Conservation (phyloP, 2,888 invertebrate species). For the Sarcophaga variegata region DNA sequence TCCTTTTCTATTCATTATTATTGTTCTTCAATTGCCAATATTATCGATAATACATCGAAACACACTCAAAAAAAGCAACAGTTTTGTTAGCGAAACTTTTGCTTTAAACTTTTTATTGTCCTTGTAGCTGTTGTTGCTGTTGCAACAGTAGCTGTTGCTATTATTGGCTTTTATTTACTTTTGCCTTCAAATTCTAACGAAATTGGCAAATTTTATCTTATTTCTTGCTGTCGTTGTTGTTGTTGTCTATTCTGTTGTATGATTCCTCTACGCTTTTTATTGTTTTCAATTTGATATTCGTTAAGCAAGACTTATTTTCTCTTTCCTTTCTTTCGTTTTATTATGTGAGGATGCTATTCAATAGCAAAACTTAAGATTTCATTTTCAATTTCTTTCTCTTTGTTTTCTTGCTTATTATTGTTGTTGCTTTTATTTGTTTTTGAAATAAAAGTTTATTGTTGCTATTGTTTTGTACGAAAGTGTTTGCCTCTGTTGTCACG, state of each 20-base stretch:
- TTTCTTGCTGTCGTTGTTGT: not conserved
- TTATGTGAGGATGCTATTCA: constrained; percentile 13
- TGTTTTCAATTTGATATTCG: constrained; percentile 48
- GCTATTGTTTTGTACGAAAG: constrained; percentile 37
- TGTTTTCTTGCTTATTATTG: no score
- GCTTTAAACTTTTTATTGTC: not conserved
- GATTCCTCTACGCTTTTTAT: constrained; percentile 22
- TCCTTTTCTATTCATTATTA: not conserved
- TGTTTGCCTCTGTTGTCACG: constrained; percentile 60
- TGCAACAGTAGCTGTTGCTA: not conserved
- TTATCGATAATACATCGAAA: not conserved
- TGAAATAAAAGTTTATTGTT: constrained; percentile 16
- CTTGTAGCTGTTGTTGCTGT: not conserved
- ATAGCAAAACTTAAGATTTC: constrained; percentile 53
- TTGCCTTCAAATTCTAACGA: not conserved
- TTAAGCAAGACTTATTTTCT: constrained; percentile 43
- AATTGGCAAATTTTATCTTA: constrained; percentile 52
- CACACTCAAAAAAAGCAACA: not conserved
- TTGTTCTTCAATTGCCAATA: not conserved
- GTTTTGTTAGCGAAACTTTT: not conserved
- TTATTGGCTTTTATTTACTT: constrained; percentile 27
- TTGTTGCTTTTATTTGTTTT: constrained; percentile 31
- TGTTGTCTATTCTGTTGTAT: constrained; percentile 20
- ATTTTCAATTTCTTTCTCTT: constrained; percentile 1
- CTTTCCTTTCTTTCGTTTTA: no score